Evolutionary conservation across 2,888 invertebrate genomes (phyloP).

Genomic region (Agrochola lychnidis): DNA sequence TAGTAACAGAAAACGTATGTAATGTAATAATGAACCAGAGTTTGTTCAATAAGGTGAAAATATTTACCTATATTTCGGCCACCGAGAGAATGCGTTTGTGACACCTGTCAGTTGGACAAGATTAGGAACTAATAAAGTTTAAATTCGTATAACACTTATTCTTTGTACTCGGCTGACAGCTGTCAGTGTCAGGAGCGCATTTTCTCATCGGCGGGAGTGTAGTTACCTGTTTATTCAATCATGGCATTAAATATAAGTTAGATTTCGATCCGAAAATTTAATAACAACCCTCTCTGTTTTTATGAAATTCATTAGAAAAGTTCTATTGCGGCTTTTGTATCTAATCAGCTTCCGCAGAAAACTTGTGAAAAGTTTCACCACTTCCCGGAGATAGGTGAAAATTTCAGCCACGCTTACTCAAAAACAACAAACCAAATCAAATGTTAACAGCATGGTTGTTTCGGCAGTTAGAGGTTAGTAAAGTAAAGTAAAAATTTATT

Average conservation of each 20-base stretch:
- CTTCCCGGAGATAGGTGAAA: not conserved
- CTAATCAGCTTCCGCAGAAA: not conserved
- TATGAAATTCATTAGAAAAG: not conserved
- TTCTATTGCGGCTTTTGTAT: not conserved
- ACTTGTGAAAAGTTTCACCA: not conserved
- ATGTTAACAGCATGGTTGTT: too few relatives aligned
- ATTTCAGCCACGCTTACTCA: not conserved
- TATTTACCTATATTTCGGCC: too few relatives aligned
- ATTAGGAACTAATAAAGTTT: too few relatives aligned
- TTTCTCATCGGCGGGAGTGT: too few relatives aligned
- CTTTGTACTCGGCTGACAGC: too few relatives aligned
- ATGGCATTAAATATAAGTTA: not conserved
- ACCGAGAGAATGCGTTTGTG: too few relatives aligned
- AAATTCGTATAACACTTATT: too few relatives aligned
- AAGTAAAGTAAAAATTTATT: too few relatives aligned
- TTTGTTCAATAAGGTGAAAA: not conserved
- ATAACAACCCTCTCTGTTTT: not conserved
- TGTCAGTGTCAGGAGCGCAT: too few relatives aligned
- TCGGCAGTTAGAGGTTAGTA: too few relatives aligned
- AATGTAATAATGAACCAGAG: not conserved
- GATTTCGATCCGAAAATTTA: not conserved
- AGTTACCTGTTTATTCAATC: not conserved
- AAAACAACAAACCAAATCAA: not conserved
- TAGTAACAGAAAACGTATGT: not conserved
- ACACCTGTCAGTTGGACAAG: too few relatives aligned